Evolutionary conservation across 2,113 vertebrate species (phyloP).

Genomic region (Cinclus mexicanus): DNA sequence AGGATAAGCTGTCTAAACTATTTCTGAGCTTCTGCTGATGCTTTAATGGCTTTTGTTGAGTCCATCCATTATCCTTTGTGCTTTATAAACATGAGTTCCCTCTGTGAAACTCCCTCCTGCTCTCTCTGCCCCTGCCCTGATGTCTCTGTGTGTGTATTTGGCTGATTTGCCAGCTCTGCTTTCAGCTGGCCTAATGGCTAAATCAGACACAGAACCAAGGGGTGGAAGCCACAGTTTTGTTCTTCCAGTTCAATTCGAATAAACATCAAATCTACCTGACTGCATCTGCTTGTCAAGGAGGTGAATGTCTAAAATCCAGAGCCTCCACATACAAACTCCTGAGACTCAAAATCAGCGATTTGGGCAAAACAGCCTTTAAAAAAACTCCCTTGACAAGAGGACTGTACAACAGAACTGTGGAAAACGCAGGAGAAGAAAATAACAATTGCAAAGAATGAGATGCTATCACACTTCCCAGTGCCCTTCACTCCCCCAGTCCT

Average conservation of each 20-base stretch:
- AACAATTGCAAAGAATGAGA: background rate
- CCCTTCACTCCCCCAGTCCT: background rate
- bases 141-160: background rate
- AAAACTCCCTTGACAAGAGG: background rate
- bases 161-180: background rate
- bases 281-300: background rate
- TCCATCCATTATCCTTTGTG: background rate
- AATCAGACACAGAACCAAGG: background rate
- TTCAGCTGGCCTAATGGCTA: conserved; percentile 12
- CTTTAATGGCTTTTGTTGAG: conserved; percentile 51
- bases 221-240: background rate
- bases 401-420: background rate
- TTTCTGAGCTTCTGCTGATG: background rate
- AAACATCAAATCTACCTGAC: conserved; percentile 22
- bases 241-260: conserved; percentile 3
- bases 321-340: rapidly evolving
- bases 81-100: background rate
- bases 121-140: background rate
- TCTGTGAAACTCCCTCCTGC: background rate
- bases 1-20: background rate
- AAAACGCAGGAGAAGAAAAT: background rate
- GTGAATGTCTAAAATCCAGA: background rate
- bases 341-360: background rate
- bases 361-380: background rate
- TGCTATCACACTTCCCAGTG: rapidly evolving